Conservation (phyloP, 1,140 invertebrate species). For the Vollenhovia emeryi region DNA sequence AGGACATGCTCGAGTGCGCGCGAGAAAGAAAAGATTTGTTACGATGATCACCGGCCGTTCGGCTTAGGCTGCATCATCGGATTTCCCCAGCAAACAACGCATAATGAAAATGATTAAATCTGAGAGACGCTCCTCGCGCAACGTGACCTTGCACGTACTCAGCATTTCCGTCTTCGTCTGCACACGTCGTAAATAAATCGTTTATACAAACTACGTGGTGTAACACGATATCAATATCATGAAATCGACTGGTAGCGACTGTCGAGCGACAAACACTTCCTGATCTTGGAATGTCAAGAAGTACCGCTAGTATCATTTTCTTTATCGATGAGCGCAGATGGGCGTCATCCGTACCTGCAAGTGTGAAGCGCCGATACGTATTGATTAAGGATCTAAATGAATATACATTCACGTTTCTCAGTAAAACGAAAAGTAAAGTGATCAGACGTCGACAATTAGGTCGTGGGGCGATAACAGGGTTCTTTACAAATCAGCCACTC, state of each 20-base stretch:
- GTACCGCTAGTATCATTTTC: neutral
- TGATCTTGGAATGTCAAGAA: neutral
- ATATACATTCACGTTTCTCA: neutral
- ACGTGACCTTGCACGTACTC: conserved; percentile 48
- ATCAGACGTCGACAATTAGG: neutral
- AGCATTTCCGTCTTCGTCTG: conserved; percentile 54
- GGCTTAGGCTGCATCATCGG: conserved; percentile 26
- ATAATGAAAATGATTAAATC: conserved; percentile 49
- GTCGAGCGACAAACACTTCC: neutral
- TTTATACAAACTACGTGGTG: neutral
- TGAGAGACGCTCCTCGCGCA: conserved; percentile 29
- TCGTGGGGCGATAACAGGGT: neutral
- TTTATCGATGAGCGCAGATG: neutral
- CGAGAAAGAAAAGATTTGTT: conserved; percentile 17
- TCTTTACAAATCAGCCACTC: conserved; percentile 9
- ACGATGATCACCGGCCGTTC: conserved; percentile 11
- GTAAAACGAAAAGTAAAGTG: neutral
- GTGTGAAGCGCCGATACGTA: neutral
- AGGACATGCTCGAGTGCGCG: conserved; percentile 60
- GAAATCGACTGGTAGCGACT: neutral
- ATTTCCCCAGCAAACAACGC: conserved; percentile 29
- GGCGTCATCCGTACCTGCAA: neutral
- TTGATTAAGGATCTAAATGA: neutral
- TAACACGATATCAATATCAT: neutral
- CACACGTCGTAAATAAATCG: conserved; percentile 23